These are phyloP conservation scores for Megamerina dolium DNA, from an alignment of 2,888 invertebrate species.

Conservation along the genomic window DNA sequence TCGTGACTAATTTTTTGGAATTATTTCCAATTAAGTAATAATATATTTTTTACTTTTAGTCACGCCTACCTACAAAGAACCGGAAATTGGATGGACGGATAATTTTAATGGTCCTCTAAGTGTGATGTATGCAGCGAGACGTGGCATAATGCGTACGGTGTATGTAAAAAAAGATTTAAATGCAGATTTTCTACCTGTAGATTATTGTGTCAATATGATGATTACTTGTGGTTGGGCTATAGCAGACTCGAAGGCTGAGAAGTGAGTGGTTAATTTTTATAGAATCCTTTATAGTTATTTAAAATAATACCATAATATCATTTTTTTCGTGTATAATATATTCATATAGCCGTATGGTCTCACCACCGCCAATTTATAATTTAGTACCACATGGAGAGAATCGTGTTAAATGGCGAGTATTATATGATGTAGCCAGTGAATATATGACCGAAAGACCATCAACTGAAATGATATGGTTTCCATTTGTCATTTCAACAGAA, in stretches of 20 bases:
- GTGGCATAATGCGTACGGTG: conserved; percentile 54
- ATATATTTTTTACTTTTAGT: conserved; percentile 36
- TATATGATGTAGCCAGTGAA: conserved; percentile 36
- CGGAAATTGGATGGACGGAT: conserved; percentile 61
- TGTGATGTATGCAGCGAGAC: conserved; percentile 51
- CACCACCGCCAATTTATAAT: conserved; percentile 57
- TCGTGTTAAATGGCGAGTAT: conserved; percentile 72
- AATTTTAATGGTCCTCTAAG: conserved; percentile 59
- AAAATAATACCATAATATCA: too few species aligned
- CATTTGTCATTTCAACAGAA: conserved; percentile 50
- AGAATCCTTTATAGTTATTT: too few species aligned
- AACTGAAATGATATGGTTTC: conserved; percentile 63
- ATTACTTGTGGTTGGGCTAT: conserved; percentile 48
- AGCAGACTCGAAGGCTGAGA: too few species aligned
- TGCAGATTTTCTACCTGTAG: conserved; percentile 49
- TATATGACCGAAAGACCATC: conserved; percentile 56
- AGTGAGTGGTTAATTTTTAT: too few species aligned
- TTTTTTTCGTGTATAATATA: too few species aligned
- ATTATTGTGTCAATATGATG: conserved; percentile 48
- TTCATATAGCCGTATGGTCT: background rate
- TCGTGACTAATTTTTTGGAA: too few species aligned
- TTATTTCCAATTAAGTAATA: too few species aligned
- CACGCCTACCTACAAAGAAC: conserved; percentile 51
- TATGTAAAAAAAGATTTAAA: conserved; percentile 32
- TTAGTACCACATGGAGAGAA: conserved; percentile 77